phyloP scores from a whole-genome alignment of 2,797 vertebrate genomes.

The Crypturellus tataupa region DNA sequence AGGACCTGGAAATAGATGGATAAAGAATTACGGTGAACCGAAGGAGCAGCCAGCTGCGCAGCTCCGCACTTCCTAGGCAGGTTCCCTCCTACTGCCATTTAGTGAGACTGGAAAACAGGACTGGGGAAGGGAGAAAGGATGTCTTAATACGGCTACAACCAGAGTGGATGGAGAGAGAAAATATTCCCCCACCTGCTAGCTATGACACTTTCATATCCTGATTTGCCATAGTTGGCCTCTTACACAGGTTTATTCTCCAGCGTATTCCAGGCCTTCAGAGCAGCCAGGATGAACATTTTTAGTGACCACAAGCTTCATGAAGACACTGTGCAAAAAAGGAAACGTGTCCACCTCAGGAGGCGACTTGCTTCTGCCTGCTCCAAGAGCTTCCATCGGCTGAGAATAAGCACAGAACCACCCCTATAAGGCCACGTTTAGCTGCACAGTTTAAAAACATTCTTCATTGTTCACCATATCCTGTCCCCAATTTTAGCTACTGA shows the following conservation, averaged over 20 bases:
- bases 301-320: neutral
- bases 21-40: neutral
- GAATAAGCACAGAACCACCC: constrained; percentile 28
- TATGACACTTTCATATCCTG: neutral
- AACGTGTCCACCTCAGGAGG: neutral
- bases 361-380: neutral
- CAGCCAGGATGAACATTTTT: neutral
- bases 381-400: neutral
- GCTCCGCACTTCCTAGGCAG: neutral
- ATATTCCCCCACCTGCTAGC: neutral
- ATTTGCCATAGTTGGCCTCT: neutral
- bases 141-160: neutral
- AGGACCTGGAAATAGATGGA: neutral
- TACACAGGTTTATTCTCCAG: neutral
- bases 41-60: neutral
- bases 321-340: neutral
- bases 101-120: neutral
- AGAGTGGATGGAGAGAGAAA: neutral
- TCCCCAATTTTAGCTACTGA: constrained; percentile 62
- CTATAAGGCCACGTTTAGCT: constrained; percentile 54
- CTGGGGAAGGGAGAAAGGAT: neutral
- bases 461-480: constrained; percentile 67
- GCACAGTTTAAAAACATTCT: neutral
- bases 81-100: neutral
- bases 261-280: neutral